Evolutionary conservation across 2,888 invertebrate genomes (phyloP).

Genomic region (Horisme vitalbata): DNA sequence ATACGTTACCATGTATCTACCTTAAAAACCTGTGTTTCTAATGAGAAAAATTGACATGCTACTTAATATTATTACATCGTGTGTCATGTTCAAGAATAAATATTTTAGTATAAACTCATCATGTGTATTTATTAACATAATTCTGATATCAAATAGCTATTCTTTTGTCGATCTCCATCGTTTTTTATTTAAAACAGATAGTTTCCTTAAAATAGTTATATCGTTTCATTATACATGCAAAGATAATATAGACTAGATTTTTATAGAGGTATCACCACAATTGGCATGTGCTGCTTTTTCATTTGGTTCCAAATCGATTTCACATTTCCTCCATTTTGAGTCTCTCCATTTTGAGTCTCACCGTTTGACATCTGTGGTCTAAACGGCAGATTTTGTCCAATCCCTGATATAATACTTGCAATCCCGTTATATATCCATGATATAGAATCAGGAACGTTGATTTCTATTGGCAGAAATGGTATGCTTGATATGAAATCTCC

Average conservation of each 20-base stretch:
- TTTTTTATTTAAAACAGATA: no score
- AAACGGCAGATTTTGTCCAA: conserved; percentile 59
- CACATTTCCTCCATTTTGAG: conserved; percentile 33
- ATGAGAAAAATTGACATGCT: no score
- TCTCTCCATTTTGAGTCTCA: conserved; percentile 28
- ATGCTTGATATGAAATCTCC: conserved; percentile 77
- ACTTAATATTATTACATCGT: background rate
- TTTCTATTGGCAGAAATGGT: conserved; percentile 84
- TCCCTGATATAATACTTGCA: conserved; percentile 55
- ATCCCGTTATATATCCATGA: conserved; percentile 67
- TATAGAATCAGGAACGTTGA: conserved; percentile 85
- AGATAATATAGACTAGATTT: conserved; percentile 25
- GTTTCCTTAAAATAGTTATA: no score
- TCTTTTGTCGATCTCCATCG: no score
- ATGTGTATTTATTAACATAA: no score
- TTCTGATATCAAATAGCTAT: no score
- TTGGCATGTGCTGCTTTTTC: conserved; percentile 42
- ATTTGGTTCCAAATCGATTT: conserved; percentile 45
- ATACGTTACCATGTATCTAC: no score
- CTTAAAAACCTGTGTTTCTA: no score
- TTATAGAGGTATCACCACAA: conserved; percentile 54
- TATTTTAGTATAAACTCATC: conserved; percentile 7
- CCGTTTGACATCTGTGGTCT: conserved; percentile 35
- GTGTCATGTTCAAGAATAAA: conserved; percentile 19
- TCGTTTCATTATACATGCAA: background rate